Conservation (phyloP, 1,140 invertebrate genomes). For the Samia ricini region DNA sequence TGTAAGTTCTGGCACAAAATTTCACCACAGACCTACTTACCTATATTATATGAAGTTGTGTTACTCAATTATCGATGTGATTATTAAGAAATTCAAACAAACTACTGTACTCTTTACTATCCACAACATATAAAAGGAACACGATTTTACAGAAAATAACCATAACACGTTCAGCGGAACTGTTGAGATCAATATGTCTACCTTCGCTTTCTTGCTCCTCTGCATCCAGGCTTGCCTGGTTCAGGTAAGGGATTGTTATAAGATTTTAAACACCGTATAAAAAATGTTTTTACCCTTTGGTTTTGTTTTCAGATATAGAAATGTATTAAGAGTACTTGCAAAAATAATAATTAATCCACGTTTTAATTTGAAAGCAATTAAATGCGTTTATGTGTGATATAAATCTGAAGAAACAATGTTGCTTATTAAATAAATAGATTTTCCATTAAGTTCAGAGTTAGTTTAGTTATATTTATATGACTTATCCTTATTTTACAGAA, state of each 20-base stretch:
- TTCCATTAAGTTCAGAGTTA: no score
- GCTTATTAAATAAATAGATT: no score
- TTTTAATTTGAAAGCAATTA: no score
- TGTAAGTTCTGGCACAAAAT: no score
- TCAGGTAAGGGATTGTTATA: constrained; percentile 14
- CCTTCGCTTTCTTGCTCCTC: constrained; percentile 18
- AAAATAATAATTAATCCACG: no score
- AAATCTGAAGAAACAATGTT: no score
- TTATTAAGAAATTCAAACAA: not conserved
- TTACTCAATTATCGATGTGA: not conserved
- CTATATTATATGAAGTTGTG: not conserved
- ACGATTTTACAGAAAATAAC: not conserved
- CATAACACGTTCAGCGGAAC: not conserved
- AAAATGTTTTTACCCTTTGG: no score
- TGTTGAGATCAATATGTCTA: constrained; percentile 14
- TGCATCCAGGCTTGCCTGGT: constrained; percentile 22
- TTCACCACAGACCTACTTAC: not conserved
- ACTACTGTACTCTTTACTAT: not conserved
- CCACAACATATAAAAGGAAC: not conserved
- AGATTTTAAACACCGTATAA: no score
- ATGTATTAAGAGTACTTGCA: no score
- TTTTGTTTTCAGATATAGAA: no score
- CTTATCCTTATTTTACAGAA: constrained; percentile 3
- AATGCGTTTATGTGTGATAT: no score
- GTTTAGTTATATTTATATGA: no score